Conservation (phyloP, 2,888 invertebrate genomes). For the Nasonovia ribisnigri region DNA sequence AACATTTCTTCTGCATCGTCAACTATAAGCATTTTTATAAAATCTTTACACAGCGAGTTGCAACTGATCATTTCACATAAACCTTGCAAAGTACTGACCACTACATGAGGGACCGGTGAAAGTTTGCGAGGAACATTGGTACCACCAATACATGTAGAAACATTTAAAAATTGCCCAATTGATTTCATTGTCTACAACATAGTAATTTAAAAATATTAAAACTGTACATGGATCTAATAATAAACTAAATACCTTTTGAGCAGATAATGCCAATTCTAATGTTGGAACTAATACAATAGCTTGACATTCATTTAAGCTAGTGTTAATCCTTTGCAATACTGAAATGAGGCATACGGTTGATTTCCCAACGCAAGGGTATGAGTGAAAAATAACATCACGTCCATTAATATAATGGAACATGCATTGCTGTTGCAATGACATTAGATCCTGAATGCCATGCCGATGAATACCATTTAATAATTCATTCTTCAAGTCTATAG, state of each 20-base stretch:
- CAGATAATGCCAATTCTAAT: slow-evolving; percentile 42
- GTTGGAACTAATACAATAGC: slow-evolving; percentile 58
- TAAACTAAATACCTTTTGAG: slow-evolving; percentile 41
- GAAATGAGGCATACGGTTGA: slow-evolving; percentile 46
- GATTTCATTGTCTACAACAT: slow-evolving; percentile 53
- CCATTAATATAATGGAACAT: slow-evolving; percentile 23
- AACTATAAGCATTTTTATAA: slow-evolving; percentile 50
- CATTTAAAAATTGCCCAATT: slow-evolving; percentile 53
- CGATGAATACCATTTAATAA: slow-evolving; percentile 51
- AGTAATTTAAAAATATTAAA: neutral
- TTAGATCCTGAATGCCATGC: slow-evolving; percentile 11
- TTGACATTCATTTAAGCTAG: slow-evolving; percentile 51
- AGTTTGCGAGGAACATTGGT: slow-evolving; percentile 51
- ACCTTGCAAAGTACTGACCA: slow-evolving; percentile 30
- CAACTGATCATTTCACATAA: slow-evolving; percentile 51
- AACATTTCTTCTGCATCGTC: slow-evolving; percentile 56
- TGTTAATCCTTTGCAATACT: slow-evolving; percentile 54
- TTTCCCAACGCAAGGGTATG: slow-evolving; percentile 54
- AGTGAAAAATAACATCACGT: slow-evolving; percentile 44
- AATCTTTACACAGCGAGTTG: slow-evolving; percentile 33
- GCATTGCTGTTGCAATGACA: neutral
- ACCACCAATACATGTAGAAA: slow-evolving; percentile 50
- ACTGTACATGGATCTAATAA: neutral
- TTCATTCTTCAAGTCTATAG: neutral
- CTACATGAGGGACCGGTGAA: slow-evolving; percentile 47